Conservation (phyloP, 2,797 vertebrate genomes). For the Steatocranus sp. region DNA sequence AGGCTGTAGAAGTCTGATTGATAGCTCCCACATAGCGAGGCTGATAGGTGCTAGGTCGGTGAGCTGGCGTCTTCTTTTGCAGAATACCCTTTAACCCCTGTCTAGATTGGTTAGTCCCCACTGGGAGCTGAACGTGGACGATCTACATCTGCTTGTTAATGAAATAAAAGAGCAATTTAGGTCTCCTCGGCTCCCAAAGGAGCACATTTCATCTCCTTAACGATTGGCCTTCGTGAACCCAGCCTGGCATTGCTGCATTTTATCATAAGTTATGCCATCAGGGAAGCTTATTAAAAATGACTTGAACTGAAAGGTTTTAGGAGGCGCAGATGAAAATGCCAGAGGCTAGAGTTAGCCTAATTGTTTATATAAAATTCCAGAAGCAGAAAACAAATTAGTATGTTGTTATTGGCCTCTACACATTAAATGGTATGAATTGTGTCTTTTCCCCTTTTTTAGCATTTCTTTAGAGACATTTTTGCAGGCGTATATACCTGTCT, state of each 20-base stretch:
- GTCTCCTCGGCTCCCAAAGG: constrained; percentile 42
- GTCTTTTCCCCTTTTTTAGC: neutral
- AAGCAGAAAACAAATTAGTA: constrained; percentile 25
- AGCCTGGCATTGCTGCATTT: constrained; percentile 37
- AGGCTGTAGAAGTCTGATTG: constrained; percentile 45
- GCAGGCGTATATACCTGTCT: neutral
- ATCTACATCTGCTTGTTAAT: constrained; percentile 72
- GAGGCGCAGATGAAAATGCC: constrained; percentile 34
- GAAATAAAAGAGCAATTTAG: constrained; percentile 73
- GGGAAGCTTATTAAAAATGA: constrained; percentile 66
- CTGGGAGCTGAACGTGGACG: constrained; percentile 53
- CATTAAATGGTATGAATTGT: neutral
- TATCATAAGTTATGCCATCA: constrained; percentile 59
- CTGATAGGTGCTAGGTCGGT: constrained; percentile 41
- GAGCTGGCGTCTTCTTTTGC: constrained; percentile 36
- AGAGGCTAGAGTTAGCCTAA: constrained; percentile 46
- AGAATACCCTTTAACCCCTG: constrained; percentile 55
- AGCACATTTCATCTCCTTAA: constrained; percentile 72
- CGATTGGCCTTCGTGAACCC: constrained; percentile 59
- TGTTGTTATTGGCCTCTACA: constrained; percentile 36
- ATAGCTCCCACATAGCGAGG: constrained; percentile 50
- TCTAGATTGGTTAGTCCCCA: constrained; percentile 43
- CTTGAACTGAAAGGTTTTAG: constrained; percentile 42
- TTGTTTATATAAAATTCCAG: constrained; percentile 21
- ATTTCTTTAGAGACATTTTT: neutral